Evolutionary conservation across 2,888 invertebrate species (phyloP), one percentile per base, ranked within the genome.

Genomic region (Ectemnius continuus): DNA sequence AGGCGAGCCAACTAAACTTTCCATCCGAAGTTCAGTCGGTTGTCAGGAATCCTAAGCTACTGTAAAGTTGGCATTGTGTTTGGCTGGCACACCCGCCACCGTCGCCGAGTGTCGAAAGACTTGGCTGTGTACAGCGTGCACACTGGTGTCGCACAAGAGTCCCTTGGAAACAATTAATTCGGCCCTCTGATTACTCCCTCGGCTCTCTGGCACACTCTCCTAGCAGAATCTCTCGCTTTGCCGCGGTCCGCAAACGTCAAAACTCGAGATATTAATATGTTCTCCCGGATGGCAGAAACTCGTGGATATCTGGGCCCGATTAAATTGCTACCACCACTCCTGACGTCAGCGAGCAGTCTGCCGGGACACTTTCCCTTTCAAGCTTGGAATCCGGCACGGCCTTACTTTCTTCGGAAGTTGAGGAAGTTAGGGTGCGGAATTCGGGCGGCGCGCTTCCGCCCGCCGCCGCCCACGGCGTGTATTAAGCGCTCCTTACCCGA

Each of bases 191-290:
- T 90, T 90, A 88, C 89, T 90, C 84, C 85, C 79, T 80, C 84
- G 80, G 79, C 74, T 23, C 78, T 76, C 78, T 67, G 70, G 58
- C 75, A 73, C 67, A 61, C 61, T 69, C 75, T 64, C 66, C 69
- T 16, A 16, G 4, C n/a, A 52, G 52, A 52, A 16, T 52, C 52
- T 52, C 52, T 5, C 52, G n/a, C 52, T 52, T 52, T 52, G 52
- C 52, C 8, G 14, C n/a, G 16, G 63, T 69, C 72, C 75, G 67
- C 79, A 79, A 85, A 89, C 83, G 90, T 90, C 90, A 90, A 89
- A 90, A 90, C 90, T 90, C 88, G 79, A 88, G 89, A 88, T 90
- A 90, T 90, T 90, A 90, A 90, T 90, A 89, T 89, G 88, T 90
- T 90, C 89, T 85, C 74, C 76, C 76, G 84, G 82, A 82, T 87